These are phyloP conservation scores for Celastrina argiolus DNA, from an alignment of 2,888 invertebrate genomes.

Conservation along the genomic window DNA sequence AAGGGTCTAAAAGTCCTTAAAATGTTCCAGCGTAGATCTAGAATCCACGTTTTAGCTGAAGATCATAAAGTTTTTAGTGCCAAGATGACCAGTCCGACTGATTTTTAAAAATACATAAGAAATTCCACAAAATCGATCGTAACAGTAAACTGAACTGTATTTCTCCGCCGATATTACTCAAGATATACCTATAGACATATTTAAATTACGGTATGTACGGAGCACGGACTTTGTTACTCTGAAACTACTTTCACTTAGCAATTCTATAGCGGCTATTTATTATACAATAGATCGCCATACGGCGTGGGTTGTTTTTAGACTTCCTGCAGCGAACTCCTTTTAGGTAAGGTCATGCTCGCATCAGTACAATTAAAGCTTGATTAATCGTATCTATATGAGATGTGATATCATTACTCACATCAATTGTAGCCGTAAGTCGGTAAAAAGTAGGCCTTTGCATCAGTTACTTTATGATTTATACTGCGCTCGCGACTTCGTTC, in stretches of 20 bases:
- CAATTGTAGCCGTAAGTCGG: too few species aligned
- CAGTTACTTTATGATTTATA: too few species aligned
- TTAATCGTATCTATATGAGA: neutral
- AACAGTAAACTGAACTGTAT: slow-evolving; percentile 13
- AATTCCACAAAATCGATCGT: neutral
- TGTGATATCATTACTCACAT: neutral
- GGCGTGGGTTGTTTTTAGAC: slow-evolving; percentile 29
- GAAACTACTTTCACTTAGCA: slow-evolving; percentile 26
- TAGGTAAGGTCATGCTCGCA: slow-evolving; percentile 20
- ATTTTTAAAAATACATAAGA: neutral
- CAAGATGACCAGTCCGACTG: neutral
- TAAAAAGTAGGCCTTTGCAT: too few species aligned
- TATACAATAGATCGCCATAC: slow-evolving; percentile 31
- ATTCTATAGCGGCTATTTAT: slow-evolving; percentile 24
- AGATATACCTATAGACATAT: slow-evolving; percentile 12
- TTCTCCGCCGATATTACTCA: slow-evolving; percentile 16
- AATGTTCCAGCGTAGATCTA: neutral
- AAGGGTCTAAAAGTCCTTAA: neutral
- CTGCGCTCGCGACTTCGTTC: too few species aligned
- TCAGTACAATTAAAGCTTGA: slow-evolving; percentile 10
- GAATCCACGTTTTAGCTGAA: neutral
- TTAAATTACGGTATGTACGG: slow-evolving; percentile 17
- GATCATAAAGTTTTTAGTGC: neutral
- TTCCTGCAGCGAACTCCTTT: slow-evolving; percentile 31
- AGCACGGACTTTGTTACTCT: slow-evolving; percentile 22